Percentiles rank a stretch among this genome's conserved stretches.
Conservation (phyloP, 1,140 invertebrate genomes). For the Adelges cooleyi region DNA sequence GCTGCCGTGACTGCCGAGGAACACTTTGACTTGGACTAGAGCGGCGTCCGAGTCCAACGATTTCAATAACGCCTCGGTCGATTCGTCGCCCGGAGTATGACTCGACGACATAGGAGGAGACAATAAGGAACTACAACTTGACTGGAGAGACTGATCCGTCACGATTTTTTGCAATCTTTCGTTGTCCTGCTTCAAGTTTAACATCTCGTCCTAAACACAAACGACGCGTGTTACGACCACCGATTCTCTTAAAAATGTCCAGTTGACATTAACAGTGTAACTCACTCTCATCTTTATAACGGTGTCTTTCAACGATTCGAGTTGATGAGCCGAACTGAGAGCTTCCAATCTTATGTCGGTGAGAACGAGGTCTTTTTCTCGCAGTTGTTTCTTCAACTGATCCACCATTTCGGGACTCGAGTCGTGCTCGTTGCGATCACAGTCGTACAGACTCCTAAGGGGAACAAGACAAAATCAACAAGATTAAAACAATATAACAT, state of each 20-base stretch:
- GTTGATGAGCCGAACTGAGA: conserved; percentile 86
- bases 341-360: conserved; percentile 94
- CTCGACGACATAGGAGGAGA: conserved; percentile 18
- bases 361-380: conserved; percentile 90
- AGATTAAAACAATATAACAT: neutral
- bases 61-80: neutral
- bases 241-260: conserved; percentile 24
- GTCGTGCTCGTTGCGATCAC: conserved; percentile 10
- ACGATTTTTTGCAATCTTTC: conserved; percentile 82
- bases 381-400: conserved; percentile 79
- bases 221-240: neutral
- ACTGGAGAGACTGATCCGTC: conserved; percentile 64
- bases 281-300: conserved; percentile 89
- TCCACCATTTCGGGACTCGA: conserved; percentile 48
- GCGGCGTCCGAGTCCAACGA: conserved; percentile 51
- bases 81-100: conserved; percentile 12
- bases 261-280: conserved; percentile 31
- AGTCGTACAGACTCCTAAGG: conserved; percentile 22
- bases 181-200: conserved; percentile 91
- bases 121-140: conserved; percentile 63
- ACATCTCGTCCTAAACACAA: conserved; percentile 74
- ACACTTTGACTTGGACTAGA: conserved; percentile 69
- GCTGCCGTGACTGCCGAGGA: conserved; percentile 66
- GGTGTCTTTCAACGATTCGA: conserved; percentile 90
- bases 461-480: neutral